These are phyloP conservation scores for Apodemus speciosus DNA, from an alignment of 2,113 vertebrate genomes.

Conservation along the genomic window DNA sequence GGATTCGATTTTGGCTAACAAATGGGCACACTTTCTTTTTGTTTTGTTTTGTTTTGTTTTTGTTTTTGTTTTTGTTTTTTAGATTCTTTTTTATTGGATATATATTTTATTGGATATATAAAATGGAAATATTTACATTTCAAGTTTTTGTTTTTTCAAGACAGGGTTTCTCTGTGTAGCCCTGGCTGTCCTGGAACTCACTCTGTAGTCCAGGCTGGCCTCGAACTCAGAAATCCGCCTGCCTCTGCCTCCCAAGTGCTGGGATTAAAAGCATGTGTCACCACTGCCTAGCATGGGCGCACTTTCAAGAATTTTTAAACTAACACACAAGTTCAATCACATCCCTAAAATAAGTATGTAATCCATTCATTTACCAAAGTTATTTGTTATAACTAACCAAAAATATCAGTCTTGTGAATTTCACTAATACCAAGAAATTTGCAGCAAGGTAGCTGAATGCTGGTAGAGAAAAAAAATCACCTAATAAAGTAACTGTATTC, in stretches of 20 bases:
- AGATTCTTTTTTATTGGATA: too few species aligned
- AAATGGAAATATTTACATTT: too few species aligned
- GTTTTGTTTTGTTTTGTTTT: too few species aligned
- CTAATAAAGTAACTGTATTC: slow-evolving; percentile 13
- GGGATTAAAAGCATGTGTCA: too few species aligned
- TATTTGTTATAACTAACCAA: background rate
- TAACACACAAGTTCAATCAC: background rate
- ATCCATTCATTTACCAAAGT: background rate
- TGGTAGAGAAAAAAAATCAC: background rate
- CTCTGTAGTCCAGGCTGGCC: too few species aligned
- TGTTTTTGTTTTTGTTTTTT: too few species aligned
- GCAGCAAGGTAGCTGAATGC: background rate
- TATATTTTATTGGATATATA: too few species aligned
- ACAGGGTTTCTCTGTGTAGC: too few species aligned
- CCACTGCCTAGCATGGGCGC: background rate
- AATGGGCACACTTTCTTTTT: background rate
- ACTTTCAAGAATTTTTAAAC: slow-evolving; percentile 35
- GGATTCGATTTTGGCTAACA: slow-evolving; percentile 33
- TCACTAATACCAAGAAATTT: background rate
- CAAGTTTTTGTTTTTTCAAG: too few species aligned
- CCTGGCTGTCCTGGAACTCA: too few species aligned
- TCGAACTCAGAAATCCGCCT: too few species aligned
- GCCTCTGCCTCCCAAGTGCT: too few species aligned
- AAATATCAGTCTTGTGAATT: background rate
- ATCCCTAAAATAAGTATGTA: slow-evolving; percentile 15